Base-by-base conservation (phyloP, 64 coral and sea anemone species). In the Stylophora pistillata region DNA sequence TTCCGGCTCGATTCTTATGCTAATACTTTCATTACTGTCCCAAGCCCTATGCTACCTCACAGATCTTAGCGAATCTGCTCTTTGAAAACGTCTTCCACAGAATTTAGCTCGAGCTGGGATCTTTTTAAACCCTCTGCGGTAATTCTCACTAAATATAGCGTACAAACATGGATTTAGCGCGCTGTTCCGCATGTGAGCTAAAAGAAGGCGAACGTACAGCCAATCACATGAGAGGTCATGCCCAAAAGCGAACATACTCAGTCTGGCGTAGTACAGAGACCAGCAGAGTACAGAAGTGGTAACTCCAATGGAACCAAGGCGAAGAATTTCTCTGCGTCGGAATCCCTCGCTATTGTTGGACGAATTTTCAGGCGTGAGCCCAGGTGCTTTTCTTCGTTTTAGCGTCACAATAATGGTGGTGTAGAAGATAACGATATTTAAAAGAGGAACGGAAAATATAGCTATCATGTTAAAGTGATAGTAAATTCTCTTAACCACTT, bases 131-230 rank as follows among this genome's bases (percentile, higher is more conserved):
- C 90, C 90, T 31, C 27, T 92, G 31, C 82, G 74, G 53, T 58
- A 92, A 27, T 92, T 92, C 58, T 92, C 90, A 59, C 83, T 92
- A 34, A 92, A 92, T 11, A 87, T 31, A 37, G 86, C 85, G 30
- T 92, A 92, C 17, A 92, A 70, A 28, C 90, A 92, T 23, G 90
- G 90, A 30, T 83, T 87, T 33, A 92, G 58, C 3, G 83, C 90
- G 52, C 90, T 86, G 83, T 92, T 92, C 17, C n/a, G n/a, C n/a
- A 83, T 78, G 9, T 92, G 90, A 1, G 90, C 90, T 2, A 92
- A 28, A 18, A 87, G 10, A 34, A 92, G 30, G 0, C 90, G 73
- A 1, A 70, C 60, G 58, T 86, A 86, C 14, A 83, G 52, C 62
- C 85, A 75, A 30, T 86, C 74, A 65, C 90, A 92, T 20, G 82